A percentile compares a stretch with the other conserved stretches of the same genome.
These are phyloP conservation scores for Alaudala cheleensis DNA, from an alignment of 2,113 vertebrate species.

Conservation along the genomic window DNA sequence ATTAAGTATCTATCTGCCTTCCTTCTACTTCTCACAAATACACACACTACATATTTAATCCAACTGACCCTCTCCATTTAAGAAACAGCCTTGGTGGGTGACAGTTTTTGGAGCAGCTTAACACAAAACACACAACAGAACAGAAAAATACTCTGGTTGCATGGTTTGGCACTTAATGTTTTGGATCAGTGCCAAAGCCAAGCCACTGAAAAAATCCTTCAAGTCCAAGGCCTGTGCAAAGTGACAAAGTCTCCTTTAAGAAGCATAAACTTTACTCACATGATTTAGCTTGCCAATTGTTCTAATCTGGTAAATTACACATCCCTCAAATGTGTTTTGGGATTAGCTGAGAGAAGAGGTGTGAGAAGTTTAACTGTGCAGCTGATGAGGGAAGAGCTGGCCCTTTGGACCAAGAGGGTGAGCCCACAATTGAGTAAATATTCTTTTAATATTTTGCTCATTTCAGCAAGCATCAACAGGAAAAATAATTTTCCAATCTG, in stretches of 20 bases:
- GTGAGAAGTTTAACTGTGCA: not conserved
- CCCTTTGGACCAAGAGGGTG: not conserved
- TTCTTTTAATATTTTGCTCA: constrained; percentile 27
- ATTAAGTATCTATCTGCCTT: not conserved
- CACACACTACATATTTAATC: not conserved
- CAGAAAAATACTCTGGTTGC: constrained; percentile 22
- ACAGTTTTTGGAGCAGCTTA: constrained; percentile 50
- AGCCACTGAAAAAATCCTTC: constrained; percentile 30
- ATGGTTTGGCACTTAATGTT: constrained; percentile 35
- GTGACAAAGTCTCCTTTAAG: constrained; percentile 46
- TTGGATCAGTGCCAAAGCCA: constrained; percentile 61
- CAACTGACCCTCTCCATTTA: constrained; percentile 26
- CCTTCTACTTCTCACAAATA: not conserved
- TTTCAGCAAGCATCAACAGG: constrained; percentile 55
- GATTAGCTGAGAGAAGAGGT: not conserved
- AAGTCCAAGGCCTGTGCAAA: constrained; percentile 42
- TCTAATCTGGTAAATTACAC: constrained; percentile 51
- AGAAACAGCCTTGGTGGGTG: constrained; percentile 42
- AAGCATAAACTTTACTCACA: constrained; percentile 53
- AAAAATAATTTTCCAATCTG: constrained; percentile 73
- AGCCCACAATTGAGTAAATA: constrained; percentile 37
- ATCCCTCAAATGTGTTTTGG: constrained; percentile 8
- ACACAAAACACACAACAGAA: constrained; percentile 40
- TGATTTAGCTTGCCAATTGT: constrained; percentile 43
- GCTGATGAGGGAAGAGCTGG: not conserved